phyloP scores from a whole-genome alignment of 2,113 vertebrate genomes.

The Regulus satrapa region DNA sequence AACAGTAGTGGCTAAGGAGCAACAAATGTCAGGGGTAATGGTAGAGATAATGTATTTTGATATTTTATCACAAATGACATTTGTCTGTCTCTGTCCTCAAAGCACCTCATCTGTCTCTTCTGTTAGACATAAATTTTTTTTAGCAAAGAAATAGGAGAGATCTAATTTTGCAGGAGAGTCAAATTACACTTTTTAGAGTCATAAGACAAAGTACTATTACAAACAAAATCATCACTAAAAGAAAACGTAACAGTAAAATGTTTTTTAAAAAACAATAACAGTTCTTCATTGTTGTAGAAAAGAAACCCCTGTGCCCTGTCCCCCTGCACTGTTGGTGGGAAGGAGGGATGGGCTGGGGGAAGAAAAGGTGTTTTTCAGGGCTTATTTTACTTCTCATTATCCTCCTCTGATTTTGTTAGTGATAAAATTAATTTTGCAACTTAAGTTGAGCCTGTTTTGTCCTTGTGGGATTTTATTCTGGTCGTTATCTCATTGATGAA shows the following conservation, averaged over 20 bases:
- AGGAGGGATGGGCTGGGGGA: not conserved
- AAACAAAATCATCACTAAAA: not conserved
- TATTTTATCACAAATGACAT: not conserved
- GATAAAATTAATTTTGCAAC: not conserved
- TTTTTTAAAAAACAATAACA: not conserved
- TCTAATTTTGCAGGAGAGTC: not conserved
- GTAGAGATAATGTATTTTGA: not conserved
- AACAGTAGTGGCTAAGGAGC: not conserved
- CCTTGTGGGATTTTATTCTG: not conserved
- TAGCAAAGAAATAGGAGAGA: not conserved
- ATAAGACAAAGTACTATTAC: not conserved
- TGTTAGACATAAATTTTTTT: not conserved
- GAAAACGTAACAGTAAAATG: not conserved
- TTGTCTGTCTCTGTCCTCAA: not conserved
- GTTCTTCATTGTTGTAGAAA: not conserved
- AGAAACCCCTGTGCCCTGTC: not conserved
- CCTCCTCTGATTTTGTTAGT: not conserved
- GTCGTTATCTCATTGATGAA: not conserved
- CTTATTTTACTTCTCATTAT: not conserved
- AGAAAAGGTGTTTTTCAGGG: not conserved
- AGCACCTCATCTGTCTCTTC: not conserved
- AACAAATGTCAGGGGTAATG: not conserved
- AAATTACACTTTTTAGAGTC: not conserved
- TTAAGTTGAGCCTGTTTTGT: not conserved
- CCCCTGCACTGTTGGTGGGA: not conserved